Base-by-base conservation (phyloP, 2,797 vertebrate species). In the Sebastes nivosus region DNA sequence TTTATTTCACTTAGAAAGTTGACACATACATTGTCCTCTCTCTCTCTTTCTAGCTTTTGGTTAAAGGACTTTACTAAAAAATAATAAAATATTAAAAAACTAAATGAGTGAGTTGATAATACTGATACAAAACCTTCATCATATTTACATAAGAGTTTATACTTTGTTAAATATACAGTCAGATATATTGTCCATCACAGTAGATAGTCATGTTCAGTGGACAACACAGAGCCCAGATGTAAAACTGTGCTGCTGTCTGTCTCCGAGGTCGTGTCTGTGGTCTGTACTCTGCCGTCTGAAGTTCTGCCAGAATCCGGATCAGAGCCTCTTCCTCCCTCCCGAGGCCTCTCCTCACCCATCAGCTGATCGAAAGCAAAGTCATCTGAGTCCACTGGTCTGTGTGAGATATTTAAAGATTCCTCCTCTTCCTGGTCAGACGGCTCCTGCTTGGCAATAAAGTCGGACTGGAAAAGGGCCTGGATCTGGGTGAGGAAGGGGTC, bases 401-500 rank as follows among this genome's bases (percentile, higher is more conserved):
- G 82, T 2, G 85, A 89, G 55, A 84, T 60, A 78, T 6, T 75
- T 5, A 87, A 81, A 20, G 86, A 75, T 67, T 88, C 89, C 0
- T 61, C 88, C 72, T 95, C 95, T 68, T 95, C 94, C 4, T 83
- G 80, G 60, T 83, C 81, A 27, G 80, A 88, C 58, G 83, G 57
- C 12, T 82, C 88, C 83, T 96, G 94, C 83, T 95, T 94, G 86
- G 92, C 89, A 73, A 96, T 95, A 79, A 98, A 99, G 3, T 94
- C 93, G 24, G 96, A 95, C 63, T 95, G 92, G 88, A 99, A 99
- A 63, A 98, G 92, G 34, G 95, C 94, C 91, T 99, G 97, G 81
- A 99, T 95, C 87, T 97, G 97, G 61, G 93, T 94, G 89, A 99
- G 94, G 92, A 98, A 97, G 72, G 96, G 92, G 75, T 97, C 95